A percentile compares a stretch with the other conserved stretches of the same genome.
Evolutionary conservation across 2,113 vertebrate species (phyloP).

Genomic region (Cebidichthys violaceus): DNA sequence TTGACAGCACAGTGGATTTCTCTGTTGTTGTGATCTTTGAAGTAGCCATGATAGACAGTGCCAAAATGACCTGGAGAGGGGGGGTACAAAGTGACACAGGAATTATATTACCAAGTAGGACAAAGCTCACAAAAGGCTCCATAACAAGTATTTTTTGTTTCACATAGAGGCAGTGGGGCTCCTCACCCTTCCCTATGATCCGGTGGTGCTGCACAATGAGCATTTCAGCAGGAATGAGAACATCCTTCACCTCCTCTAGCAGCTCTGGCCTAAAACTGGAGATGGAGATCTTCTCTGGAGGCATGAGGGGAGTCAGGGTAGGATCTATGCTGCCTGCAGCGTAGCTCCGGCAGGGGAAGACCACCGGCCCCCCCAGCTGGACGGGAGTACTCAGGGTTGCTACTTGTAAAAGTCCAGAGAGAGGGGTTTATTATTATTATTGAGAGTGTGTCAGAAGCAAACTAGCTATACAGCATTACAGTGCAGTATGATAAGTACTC

Average conservation of each 20-base stretch:
- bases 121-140: neutral
- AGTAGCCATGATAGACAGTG: conserved; percentile 94
- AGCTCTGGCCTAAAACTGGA: conserved; percentile 87
- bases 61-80: conserved; percentile 91
- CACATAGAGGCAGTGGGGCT: neutral
- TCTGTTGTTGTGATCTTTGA: conserved; percentile 85
- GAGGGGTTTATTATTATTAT: neutral
- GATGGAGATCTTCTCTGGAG: conserved; percentile 86
- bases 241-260: conserved; percentile 95
- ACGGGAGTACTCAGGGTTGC: conserved; percentile 61
- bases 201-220: conserved; percentile 88
- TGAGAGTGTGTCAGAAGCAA: neutral
- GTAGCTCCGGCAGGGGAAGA: conserved; percentile 65
- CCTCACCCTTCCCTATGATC: conserved; percentile 94
- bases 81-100: neutral
- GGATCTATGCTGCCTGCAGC: conserved; percentile 71
- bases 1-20: conserved; percentile 94
- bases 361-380: conserved; percentile 14
- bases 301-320: conserved; percentile 86
- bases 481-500: neutral
- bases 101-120: neutral
- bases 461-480: neutral
- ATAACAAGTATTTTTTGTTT: neutral
- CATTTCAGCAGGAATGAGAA: conserved; percentile 90
- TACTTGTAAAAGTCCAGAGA: conserved; percentile 54